Percentiles rank a stretch among this genome's conserved stretches.
Evolutionary conservation across 2,888 invertebrate genomes (phyloP).

Genomic region (Diaprepes abbreviatus): DNA sequence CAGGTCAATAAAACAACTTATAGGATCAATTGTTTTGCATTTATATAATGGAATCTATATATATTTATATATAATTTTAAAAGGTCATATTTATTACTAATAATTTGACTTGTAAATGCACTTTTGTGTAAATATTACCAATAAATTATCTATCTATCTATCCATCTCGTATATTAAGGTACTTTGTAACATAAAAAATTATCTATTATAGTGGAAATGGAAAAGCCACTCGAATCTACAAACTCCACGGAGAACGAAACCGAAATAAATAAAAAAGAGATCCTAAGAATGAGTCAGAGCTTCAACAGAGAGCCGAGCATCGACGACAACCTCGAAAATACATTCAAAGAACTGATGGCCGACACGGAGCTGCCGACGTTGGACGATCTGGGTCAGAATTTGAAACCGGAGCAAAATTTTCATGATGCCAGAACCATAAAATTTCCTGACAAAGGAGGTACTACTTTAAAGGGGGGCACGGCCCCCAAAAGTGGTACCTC

Average conservation of each 20-base stretch:
- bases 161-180: too few species aligned
- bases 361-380: slow-evolving; percentile 74
- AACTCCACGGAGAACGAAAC: slow-evolving; percentile 6
- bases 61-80: too few species aligned
- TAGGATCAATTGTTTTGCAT: too few species aligned
- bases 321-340: slow-evolving; percentile 66
- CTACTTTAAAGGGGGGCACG: slow-evolving; percentile 22
- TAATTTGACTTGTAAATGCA: too few species aligned
- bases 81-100: too few species aligned
- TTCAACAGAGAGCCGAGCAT: slow-evolving; percentile 51
- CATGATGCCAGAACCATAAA: slow-evolving; percentile 63
- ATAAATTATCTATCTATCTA: too few species aligned
- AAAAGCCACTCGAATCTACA: slow-evolving; percentile 20
- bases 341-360: slow-evolving; percentile 75
- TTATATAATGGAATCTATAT: too few species aligned
- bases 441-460: slow-evolving; percentile 62
- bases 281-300: slow-evolving; percentile 46
- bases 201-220: neutral
- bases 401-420: slow-evolving; percentile 66
- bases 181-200: too few species aligned
- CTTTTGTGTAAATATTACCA: too few species aligned
- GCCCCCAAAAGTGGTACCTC: slow-evolving; percentile 35
- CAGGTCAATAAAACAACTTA: too few species aligned
- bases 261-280: slow-evolving; percentile 46
- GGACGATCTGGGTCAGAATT: slow-evolving; percentile 68